These are phyloP conservation scores for Arion vulgaris DNA, from an alignment of 1,140 invertebrate species.

Conservation along the genomic window DNA sequence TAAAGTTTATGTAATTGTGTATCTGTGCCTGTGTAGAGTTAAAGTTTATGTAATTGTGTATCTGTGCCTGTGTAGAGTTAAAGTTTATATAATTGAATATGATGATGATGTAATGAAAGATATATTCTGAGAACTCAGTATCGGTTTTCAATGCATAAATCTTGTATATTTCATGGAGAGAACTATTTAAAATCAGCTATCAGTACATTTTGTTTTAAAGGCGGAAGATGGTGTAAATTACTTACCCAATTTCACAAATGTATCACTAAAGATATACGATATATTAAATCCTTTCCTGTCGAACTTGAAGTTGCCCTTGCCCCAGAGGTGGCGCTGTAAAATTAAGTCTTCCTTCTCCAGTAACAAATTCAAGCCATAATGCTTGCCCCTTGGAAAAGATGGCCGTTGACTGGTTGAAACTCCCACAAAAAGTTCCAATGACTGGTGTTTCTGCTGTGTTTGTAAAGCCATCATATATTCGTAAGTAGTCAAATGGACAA, in stretches of 20 bases:
- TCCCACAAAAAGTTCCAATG: slow-evolving; percentile 97
- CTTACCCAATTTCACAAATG: slow-evolving; percentile 63
- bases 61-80: no score
- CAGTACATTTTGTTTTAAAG: no score
- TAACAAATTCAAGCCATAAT: slow-evolving; percentile 81
- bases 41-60: no score
- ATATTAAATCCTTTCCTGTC: slow-evolving; percentile 67
- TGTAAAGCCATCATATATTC: slow-evolving; percentile 94
- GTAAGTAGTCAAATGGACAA: slow-evolving; percentile 98
- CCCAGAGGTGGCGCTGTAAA: slow-evolving; percentile 55
- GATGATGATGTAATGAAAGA: no score
- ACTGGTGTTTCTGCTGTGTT: slow-evolving; percentile 84
- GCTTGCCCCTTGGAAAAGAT: slow-evolving; percentile 93
- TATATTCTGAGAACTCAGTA: no score
- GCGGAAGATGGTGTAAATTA: no score
- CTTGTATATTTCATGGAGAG: no score
- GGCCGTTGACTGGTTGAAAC: slow-evolving; percentile 93
- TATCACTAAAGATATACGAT: slow-evolving; percentile 63
- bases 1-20: no score
- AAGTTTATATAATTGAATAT: no score
- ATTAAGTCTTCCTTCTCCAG: slow-evolving; percentile 58
- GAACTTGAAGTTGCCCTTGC: slow-evolving; percentile 60
- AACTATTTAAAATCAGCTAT: no score
- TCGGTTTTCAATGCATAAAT: no score
- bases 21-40: no score